Evolutionary conservation across 2,113 vertebrate genomes (phyloP).

Genomic region (Chaetorhynchus papuensis): DNA sequence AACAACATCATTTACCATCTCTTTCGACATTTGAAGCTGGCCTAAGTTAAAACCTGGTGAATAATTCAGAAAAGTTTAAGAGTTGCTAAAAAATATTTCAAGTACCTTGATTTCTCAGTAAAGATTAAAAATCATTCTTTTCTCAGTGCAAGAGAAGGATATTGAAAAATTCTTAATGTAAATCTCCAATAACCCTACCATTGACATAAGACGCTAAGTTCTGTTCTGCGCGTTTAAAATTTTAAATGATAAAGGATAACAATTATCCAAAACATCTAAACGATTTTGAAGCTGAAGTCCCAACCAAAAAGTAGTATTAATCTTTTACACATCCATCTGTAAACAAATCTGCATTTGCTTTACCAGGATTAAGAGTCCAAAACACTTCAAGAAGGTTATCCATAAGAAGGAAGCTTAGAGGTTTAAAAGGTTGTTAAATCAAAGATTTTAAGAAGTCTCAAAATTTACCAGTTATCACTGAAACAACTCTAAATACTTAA

Average conservation of each 20-base stretch:
- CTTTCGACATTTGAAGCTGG: slow-evolving; percentile 89
- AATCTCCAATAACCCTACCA: background rate
- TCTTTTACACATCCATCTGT: background rate
- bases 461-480: background rate
- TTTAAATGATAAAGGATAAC: background rate
- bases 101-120: background rate
- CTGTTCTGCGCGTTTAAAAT: background rate
- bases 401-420: background rate
- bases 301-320: background rate
- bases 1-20: slow-evolving; percentile 86
- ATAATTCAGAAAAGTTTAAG: background rate
- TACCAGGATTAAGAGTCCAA: background rate
- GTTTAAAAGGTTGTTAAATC: background rate
- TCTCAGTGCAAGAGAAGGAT: background rate
- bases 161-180: background rate
- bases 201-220: background rate
- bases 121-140: background rate
- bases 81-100: background rate
- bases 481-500: background rate
- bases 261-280: background rate
- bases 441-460: background rate
- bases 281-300: background rate
- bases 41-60: slow-evolving; percentile 89
- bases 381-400: background rate
- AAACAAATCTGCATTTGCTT: background rate